Conservation (phyloP, 2,888 invertebrate genomes). For the Junonia oenone region DNA sequence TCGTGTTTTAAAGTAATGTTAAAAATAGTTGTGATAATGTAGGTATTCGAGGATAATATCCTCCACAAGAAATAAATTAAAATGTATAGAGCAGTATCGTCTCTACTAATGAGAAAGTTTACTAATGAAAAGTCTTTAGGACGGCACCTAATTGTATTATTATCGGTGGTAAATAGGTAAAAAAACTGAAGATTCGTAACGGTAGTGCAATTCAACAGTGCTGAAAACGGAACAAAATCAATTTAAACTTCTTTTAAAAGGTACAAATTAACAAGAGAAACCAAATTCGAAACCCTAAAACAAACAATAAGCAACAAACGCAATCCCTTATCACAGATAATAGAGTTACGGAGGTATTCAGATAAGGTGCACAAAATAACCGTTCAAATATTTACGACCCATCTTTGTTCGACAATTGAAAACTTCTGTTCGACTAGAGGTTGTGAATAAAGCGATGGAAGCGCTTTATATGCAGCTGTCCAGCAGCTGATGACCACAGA, state of each 20-base stretch:
- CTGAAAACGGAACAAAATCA: slow-evolving; percentile 19
- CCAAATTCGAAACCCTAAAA: slow-evolving; percentile 1
- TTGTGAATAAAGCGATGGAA: background rate
- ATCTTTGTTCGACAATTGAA: slow-evolving; percentile 14
- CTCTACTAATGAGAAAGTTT: no score
- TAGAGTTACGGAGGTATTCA: slow-evolving; percentile 3
- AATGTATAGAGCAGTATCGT: no score
- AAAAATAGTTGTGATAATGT: no score
- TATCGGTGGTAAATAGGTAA: background rate
- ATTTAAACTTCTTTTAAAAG: slow-evolving; percentile 3
- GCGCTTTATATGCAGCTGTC: background rate
- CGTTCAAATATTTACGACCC: slow-evolving; percentile 14
- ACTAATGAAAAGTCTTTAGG: no score
- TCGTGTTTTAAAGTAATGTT: no score
- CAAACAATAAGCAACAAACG: slow-evolving; percentile 28
- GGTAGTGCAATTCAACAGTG: slow-evolving; percentile 5
- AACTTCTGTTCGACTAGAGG: slow-evolving; percentile 21
- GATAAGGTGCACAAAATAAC: slow-evolving; percentile 15
- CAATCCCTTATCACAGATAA: slow-evolving; percentile 30
- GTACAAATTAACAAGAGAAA: background rate
- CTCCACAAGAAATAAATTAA: no score
- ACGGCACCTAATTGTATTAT: no score
- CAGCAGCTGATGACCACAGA: no score
- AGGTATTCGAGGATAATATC: no score
- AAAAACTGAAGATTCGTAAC: slow-evolving; percentile 1